Evolutionary conservation across 2,888 invertebrate genomes (phyloP).

Genomic region (Itoplectis maculator): DNA sequence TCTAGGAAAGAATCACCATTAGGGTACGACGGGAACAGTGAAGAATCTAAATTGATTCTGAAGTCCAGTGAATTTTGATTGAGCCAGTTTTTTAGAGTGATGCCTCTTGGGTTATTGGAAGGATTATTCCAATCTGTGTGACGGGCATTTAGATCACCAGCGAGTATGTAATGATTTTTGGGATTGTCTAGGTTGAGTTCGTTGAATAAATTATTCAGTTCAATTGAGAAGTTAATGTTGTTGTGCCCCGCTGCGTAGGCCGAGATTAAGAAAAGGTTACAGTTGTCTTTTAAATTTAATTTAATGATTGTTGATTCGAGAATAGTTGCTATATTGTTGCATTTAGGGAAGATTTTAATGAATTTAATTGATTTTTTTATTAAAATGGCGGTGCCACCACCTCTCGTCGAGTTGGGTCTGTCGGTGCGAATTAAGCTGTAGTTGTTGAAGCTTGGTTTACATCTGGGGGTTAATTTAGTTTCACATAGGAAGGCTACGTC

Average conservation of each 20-base stretch:
- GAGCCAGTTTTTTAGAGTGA: not conserved
- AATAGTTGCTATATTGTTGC: not conserved
- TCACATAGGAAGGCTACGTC: slow-evolving; percentile 7
- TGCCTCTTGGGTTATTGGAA: slow-evolving; percentile 41
- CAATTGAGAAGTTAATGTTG: slow-evolving; percentile 10
- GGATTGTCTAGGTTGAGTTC: slow-evolving; percentile 34
- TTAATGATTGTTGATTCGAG: not conserved
- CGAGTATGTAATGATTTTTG: slow-evolving; percentile 44
- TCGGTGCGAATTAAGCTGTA: slow-evolving; percentile 14
- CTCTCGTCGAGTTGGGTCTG: not conserved
- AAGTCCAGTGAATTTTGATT: not conserved
- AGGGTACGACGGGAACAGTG: not conserved
- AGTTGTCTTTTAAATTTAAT: not conserved
- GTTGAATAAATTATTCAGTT: slow-evolving; percentile 35
- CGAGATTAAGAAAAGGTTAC: slow-evolving; percentile 47
- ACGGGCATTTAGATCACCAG: slow-evolving; percentile 59
- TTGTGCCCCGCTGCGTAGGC: slow-evolving; percentile 47
- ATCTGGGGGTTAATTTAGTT: slow-evolving; percentile 29
- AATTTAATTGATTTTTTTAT: not conserved
- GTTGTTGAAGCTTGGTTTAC: slow-evolving; percentile 11
- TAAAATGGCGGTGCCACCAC: slow-evolving; percentile 36
- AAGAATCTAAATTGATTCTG: not conserved
- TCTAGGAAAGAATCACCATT: slow-evolving; percentile 50
- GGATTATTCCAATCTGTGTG: slow-evolving; percentile 41
- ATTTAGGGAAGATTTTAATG: not conserved